Evolutionary conservation across 2,888 invertebrate genomes (phyloP), one percentile per base, ranked within the genome.

Genomic region (Apotomis capreana): DNA sequence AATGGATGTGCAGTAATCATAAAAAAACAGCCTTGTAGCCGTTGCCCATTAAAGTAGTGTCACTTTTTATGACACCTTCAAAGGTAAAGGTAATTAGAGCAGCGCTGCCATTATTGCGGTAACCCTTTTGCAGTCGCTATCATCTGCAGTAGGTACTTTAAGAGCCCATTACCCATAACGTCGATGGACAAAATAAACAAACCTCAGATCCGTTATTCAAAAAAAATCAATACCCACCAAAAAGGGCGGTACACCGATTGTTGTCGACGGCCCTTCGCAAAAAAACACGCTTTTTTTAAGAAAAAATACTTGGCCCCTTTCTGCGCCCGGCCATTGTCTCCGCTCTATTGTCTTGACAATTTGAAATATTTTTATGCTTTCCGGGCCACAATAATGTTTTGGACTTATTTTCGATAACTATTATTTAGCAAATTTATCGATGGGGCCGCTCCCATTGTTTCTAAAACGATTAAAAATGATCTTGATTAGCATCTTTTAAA

Each of bases 311-410:
- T 84, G 85, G 85, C 83, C 88, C 88, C 89, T 89, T 91, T 90
- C 91, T 89, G 88, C 90, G 86, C 83, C 87, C 77, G 81, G 78
- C 92, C 91, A 93, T 92, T 93, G 93, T 93, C 90, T 91, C 83
- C 81, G 80, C 78, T 78, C 92, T 90, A 92, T 93, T 92, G 93
- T 93, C 88, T 91, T 83, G 87, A 85, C 87, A 85, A 89, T 91
- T 91, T 89, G 85, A 92, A 91, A 91, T 91, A 90, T 91, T 92
- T 91, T 91, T 91, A 92, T 91, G 91, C 88, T 91, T 89, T 86
- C 90, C 91, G 91, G 91, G 89, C 90, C 89, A 88, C 89, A 83
- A 89, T 91, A 91, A 90, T 87, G 88, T 88, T 90, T 90, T 88
- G 87, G 87, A 87, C 86, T 89, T 91, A 90, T 90, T 90, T 88